A percentile compares a stretch with the other conserved stretches of the same genome.
These are phyloP conservation scores for Carabus problematicus DNA, from an alignment of 2,888 invertebrate species.

Conservation along the genomic window DNA sequence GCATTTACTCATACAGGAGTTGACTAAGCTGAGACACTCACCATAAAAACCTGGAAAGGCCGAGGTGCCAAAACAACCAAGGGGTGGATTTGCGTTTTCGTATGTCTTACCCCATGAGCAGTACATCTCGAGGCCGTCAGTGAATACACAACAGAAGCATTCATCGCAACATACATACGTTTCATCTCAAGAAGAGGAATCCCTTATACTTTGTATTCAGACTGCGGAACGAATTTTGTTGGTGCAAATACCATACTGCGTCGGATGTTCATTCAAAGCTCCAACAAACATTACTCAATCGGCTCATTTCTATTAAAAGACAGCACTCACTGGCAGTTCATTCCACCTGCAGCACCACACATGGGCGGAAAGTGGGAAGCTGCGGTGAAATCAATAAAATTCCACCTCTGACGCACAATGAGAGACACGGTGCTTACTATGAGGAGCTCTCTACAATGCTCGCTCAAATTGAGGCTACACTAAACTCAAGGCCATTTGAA, in stretches of 20 bases:
- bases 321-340: too few species aligned
- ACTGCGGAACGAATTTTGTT: slow-evolving; percentile 22
- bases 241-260: slow-evolving; percentile 14
- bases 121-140: slow-evolving; percentile 6
- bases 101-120: slow-evolving; percentile 13
- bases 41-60: neutral
- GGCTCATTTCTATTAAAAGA: too few species aligned
- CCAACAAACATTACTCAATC: too few species aligned
- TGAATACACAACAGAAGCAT: slow-evolving; percentile 2
- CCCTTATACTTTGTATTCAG: slow-evolving; percentile 8
- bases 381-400: too few species aligned
- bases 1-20: slow-evolving; percentile 12
- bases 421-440: too few species aligned
- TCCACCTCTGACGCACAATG: too few species aligned
- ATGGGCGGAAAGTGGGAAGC: too few species aligned
- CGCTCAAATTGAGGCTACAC: too few species aligned
- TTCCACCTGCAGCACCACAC: too few species aligned
- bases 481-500: too few species aligned
- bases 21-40: slow-evolving; percentile 19
- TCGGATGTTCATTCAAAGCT: too few species aligned
- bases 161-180: slow-evolving; percentile 12
- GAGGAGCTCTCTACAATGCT: too few species aligned
- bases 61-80: slow-evolving; percentile 10
- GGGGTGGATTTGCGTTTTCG: slow-evolving; percentile 1
- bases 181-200: slow-evolving; percentile 21